Base-by-base conservation (phyloP, 2,888 invertebrate genomes). In the Phasia obesa region DNA sequence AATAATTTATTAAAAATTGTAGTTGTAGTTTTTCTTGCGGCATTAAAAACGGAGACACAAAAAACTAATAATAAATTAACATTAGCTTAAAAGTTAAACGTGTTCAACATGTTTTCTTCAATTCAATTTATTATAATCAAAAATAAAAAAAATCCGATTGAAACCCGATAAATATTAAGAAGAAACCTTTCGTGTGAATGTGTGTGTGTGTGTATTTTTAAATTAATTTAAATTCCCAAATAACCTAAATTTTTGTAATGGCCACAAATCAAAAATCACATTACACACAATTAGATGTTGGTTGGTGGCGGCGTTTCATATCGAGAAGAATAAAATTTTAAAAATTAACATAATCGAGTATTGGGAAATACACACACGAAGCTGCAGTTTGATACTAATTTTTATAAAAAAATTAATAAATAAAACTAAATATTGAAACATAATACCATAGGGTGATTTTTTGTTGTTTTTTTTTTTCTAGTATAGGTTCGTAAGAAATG, bases 161-260 rank as follows among this genome's bases (percentile, higher is more conserved):
- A 55, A 55, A 17, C 27, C 17, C 27, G 53, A 25, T 25, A 19
- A 19, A 25, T 53, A 55, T 4, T 53, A 25, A n/a, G 2, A 13
- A 55, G n/a, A 38, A 38, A 53, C 23, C 15, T 4, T 55, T 17
- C 25, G 4, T 51, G 9, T 35, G 11, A 31, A 0, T 44, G 17
- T 53, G 5, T 6, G 3, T 74, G 21, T 62, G 27, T 15, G 15
- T 31, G 38, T 51, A 9, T 31, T 31, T 57, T 47, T 35, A 42
- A 71, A 6, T 13, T 60, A 64, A 47, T 64, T 55, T 31, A 65
- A 65, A 75, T 65, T 67, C 23, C 49, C 75, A 57, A 35, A 67
- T 75, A 75, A 67, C 75, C 75, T 27, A 67, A 65, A 75, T 75
- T 67, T 64, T 23, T 65, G 6, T 55, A 65, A 65, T 44, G 47